Evolutionary conservation across 2,797 vertebrate species (phyloP), one percentile per base, ranked within the genome.

Genomic region (Nannoperca australis): DNA sequence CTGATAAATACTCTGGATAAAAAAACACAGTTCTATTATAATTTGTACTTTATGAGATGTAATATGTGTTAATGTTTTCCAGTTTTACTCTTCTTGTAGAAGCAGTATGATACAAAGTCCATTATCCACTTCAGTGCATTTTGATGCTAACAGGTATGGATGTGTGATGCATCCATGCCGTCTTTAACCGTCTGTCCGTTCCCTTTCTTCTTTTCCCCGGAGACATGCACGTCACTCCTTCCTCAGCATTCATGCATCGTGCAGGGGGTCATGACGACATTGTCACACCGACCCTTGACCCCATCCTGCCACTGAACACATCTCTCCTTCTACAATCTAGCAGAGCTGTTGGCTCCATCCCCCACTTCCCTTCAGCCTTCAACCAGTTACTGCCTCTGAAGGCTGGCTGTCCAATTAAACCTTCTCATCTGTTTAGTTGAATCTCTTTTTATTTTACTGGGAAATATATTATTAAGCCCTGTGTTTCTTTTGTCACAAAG

Each of bases 281-380:
- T 89, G 80, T 82, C 75, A 6, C 68, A 50, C 54, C 2, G 68
- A 88, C 82, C 90, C 34, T 56, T 88, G 76, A 81, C 78, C 89
- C 73, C 27, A 12, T 77, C 72, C 77, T 87, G 88, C 87, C 89
- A 83, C 66, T 82, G 66, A 91, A 63, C 81, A 74, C 73, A 64
- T 84, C 59, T 79, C 68, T 40, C 38, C 73, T 55, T 62, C 76
- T 50, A 79, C 71, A n/a, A 34, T 81, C 70, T 14, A 34, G 61
- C 44, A n/a, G 42, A 50, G 72, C 69, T 61, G 34, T 54, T 67
- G 20, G 44, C 72, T 77, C 74, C 74, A 74, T 60, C 75, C 81
- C 68, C 79, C 63, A 47, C 62, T 18, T 32, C 24, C 27, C 58
- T 44, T 59, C 45, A 53, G 15, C 30, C 55, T 20, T 38, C 7